Evolutionary conservation across 2,113 vertebrate species (phyloP).

Genomic region (Panthera uncia): DNA sequence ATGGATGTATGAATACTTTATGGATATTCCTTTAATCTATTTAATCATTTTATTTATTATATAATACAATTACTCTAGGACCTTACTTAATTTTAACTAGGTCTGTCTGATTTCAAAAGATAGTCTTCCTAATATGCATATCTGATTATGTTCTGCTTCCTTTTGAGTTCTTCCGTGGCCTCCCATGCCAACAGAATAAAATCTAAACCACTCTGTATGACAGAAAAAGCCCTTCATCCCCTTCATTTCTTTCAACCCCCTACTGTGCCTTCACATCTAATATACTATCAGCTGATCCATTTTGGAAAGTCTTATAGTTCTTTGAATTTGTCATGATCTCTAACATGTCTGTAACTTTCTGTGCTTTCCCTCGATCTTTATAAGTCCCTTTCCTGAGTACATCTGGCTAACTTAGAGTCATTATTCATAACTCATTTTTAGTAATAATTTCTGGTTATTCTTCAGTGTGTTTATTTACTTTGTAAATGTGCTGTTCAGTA

Average conservation of each 20-base stretch:
- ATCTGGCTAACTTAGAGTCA: not conserved
- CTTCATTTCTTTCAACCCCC: not conserved
- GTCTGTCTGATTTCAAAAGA: slow-evolving; percentile 12
- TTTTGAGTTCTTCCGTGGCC: not conserved
- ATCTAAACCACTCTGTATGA: not conserved
- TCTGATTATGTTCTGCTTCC: not conserved
- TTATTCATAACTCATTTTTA: not conserved
- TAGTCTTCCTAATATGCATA: not conserved
- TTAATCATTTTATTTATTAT: slow-evolving; percentile 45
- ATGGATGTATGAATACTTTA: slow-evolving; percentile 13
- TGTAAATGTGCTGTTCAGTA: not conserved
- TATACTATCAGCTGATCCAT: not conserved
- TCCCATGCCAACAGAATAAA: not conserved
- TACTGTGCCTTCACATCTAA: not conserved
- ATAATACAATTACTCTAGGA: not conserved
- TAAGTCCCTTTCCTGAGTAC: not conserved
- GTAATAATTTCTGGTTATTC: not conserved
- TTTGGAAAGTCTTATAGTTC: not conserved
- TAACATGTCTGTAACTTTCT: not conserved
- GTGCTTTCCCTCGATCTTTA: not conserved
- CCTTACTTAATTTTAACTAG: slow-evolving; percentile 19
- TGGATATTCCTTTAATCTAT: slow-evolving; percentile 11
- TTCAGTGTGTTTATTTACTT: not conserved
- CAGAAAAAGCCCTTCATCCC: not conserved
- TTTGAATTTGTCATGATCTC: not conserved